phyloP scores from a whole-genome alignment of 2,797 vertebrate genomes.

The Pseudochirops cupreus region DNA sequence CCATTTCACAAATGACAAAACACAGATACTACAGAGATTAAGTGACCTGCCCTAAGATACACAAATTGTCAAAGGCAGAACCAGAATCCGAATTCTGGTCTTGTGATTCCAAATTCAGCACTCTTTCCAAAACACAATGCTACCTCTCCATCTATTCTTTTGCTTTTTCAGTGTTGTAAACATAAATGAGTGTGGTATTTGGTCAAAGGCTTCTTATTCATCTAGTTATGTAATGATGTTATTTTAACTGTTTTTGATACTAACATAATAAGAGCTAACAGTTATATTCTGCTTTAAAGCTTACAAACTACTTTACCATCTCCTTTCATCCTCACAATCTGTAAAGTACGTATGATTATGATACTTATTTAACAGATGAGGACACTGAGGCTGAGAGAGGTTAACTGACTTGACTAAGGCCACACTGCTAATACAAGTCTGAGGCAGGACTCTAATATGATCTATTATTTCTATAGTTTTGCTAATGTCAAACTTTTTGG shows the following conservation, averaged over 20 bases:
- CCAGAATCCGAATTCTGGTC: slow-evolving; percentile 2
- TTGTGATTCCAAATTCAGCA: not conserved
- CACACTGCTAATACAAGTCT: not conserved
- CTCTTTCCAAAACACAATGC: not conserved
- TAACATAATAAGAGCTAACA: not conserved
- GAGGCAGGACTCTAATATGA: not conserved
- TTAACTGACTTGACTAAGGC: not conserved
- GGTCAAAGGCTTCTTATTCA: not conserved
- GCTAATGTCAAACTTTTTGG: not conserved
- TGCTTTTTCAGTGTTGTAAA: not conserved
- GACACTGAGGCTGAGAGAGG: not conserved
- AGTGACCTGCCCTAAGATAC: slow-evolving; percentile 16
- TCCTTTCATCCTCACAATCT: not conserved
- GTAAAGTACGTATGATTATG: not conserved
- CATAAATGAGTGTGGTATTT: not conserved
- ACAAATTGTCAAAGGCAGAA: not conserved
- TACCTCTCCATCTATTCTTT: not conserved
- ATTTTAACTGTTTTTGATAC: not conserved
- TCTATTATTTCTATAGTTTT: not conserved
- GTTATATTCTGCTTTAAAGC: not conserved
- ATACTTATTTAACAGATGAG: not conserved
- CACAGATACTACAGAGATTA: not conserved
- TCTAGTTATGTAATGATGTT: not conserved
- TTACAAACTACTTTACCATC: not conserved
- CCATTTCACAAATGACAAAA: slow-evolving; percentile 23